A percentile compares a stretch with the other conserved stretches of the same genome.
These are phyloP conservation scores for Bedellia somnulentella DNA, from an alignment of 2,888 invertebrate genomes.

Conservation along the genomic window DNA sequence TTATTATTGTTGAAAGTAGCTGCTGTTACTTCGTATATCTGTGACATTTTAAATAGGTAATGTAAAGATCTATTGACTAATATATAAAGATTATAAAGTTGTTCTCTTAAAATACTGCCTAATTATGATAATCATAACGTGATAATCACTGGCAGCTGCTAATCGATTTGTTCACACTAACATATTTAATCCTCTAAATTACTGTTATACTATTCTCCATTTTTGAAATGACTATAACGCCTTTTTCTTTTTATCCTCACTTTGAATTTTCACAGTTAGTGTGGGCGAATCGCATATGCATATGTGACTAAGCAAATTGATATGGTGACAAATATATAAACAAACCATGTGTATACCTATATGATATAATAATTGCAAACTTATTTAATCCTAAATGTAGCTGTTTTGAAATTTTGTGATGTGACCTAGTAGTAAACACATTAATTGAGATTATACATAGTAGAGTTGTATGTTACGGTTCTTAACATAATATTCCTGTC, in stretches of 20 bases:
- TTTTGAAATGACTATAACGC: no score
- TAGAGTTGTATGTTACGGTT: slow-evolving; percentile 17
- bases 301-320: no score
- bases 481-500: slow-evolving; percentile 38
- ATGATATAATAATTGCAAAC: slow-evolving; percentile 15
- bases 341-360: no score
- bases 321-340: no score
- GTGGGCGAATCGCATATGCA: no score
- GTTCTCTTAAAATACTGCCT: slow-evolving; percentile 42
- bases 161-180: slow-evolving; percentile 10
- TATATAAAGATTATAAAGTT: no score
- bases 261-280: no score
- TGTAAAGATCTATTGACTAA: no score
- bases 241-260: no score
- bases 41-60: slow-evolving; percentile 25
- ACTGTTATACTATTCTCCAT: no score
- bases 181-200: background rate
- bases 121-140: slow-evolving; percentile 23
- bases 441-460: slow-evolving; percentile 14
- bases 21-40: no score
- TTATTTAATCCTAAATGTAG: slow-evolving; percentile 31
- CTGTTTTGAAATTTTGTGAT: slow-evolving; percentile 24
- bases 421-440: slow-evolving; percentile 4
- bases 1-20: no score
- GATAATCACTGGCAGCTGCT: slow-evolving; percentile 35